Percentiles rank a stretch among this genome's conserved stretches.
phyloP scores from a whole-genome alignment of 2,113 vertebrate genomes.

The Macheiramphus alcinus region DNA sequence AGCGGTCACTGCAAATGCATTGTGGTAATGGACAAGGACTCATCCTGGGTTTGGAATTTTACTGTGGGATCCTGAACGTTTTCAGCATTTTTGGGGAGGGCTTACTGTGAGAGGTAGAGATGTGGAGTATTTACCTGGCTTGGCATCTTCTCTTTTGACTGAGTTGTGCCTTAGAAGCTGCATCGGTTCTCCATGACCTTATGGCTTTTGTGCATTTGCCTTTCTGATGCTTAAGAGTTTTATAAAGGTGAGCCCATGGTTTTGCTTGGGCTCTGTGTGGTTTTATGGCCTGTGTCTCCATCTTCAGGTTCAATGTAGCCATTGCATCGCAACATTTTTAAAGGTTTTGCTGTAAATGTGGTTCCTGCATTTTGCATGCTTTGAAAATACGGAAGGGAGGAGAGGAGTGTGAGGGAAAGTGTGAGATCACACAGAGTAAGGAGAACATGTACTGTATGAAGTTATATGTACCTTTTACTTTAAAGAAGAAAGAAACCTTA shows the following conservation, averaged over 20 bases:
- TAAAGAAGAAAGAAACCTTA: not conserved
- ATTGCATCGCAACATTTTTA: not conserved
- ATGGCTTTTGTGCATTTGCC: not conserved
- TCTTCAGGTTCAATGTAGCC: constrained; percentile 61
- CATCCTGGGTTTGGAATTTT: not conserved
- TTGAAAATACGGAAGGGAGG: not conserved
- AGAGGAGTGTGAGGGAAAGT: not conserved
- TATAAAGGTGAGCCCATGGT: not conserved
- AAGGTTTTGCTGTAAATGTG: not conserved
- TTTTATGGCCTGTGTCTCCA: constrained; percentile 73
- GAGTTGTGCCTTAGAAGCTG: not conserved
- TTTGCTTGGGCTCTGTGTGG: not conserved
- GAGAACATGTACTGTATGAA: not conserved
- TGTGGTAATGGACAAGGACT: not conserved
- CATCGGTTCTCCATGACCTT: not conserved
- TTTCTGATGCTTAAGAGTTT: not conserved
- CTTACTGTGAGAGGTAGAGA: not conserved
- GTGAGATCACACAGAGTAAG: not conserved
- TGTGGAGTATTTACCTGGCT: not conserved
- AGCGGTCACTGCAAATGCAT: not conserved
- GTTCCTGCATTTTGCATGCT: not conserved
- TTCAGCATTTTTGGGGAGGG: not conserved
- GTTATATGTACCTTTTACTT: not conserved
- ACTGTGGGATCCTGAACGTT: not conserved
- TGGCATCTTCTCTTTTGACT: not conserved